A percentile compares a stretch with the other conserved stretches of the same genome.
phyloP scores from a whole-genome alignment of 2,797 vertebrate genomes.

The Sitta carolinensis region DNA sequence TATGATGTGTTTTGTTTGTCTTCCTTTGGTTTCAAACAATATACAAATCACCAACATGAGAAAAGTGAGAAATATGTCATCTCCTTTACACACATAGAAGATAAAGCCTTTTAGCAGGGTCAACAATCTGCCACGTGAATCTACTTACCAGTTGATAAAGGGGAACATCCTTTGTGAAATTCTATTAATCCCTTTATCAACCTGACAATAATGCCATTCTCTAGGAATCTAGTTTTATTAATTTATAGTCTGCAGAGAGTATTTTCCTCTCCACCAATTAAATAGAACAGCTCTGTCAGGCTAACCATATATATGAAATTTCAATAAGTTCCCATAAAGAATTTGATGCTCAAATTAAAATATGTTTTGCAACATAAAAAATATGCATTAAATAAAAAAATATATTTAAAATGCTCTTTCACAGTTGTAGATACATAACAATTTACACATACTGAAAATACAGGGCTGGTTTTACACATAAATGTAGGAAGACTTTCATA shows the following conservation, averaged over 20 bases:
- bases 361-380: background rate
- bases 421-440: background rate
- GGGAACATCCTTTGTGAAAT: conserved; percentile 34
- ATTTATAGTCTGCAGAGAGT: background rate
- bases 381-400: background rate
- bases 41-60: background rate
- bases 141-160: conserved; percentile 6
- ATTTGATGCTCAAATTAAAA: background rate
- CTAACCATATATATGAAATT: background rate
- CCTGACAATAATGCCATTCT: background rate
- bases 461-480: background rate
- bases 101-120: background rate
- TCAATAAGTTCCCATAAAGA: background rate
- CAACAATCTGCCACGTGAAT: background rate
- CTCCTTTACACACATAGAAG: background rate
- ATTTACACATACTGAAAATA: background rate
- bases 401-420: background rate
- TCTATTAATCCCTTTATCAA: conserved; percentile 35
- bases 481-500: background rate
- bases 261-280: conserved; percentile 6
- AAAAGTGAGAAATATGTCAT: background rate
- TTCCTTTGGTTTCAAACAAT: background rate
- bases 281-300: background rate
- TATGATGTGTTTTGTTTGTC: background rate
- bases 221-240: background rate